These are phyloP conservation scores for Mirounga angustirostris DNA, from an alignment of 2,113 vertebrate species.

Conservation along the genomic window DNA sequence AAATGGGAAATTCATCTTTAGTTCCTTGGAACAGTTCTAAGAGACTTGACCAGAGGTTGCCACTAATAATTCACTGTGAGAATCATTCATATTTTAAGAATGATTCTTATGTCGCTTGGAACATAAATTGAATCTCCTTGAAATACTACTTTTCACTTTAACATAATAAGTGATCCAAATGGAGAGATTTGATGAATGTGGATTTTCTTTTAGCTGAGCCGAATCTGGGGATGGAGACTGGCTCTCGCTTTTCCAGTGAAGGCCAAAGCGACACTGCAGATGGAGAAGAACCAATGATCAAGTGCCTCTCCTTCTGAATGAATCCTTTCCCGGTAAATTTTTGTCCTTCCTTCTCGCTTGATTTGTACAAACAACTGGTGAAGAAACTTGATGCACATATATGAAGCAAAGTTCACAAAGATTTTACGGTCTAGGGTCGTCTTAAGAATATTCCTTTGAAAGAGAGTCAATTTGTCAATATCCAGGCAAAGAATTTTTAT, in stretches of 20 bases:
- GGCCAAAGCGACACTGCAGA: neutral
- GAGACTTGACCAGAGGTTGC: conserved; percentile 39
- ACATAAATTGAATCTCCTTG: conserved; percentile 58
- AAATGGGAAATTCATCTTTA: conserved; percentile 54
- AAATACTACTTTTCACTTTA: conserved; percentile 58
- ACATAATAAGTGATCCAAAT: conserved; percentile 40
- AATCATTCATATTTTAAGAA: conserved; percentile 58
- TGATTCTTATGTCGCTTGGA: conserved; percentile 18
- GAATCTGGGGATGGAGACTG: neutral
- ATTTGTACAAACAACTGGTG: neutral
- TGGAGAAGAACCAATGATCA: neutral
- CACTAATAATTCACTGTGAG: conserved; percentile 30
- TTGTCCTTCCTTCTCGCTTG: neutral
- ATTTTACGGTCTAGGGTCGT: neutral
- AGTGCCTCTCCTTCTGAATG: neutral
- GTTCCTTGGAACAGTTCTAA: neutral
- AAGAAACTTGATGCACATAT: neutral
- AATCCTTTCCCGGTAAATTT: neutral
- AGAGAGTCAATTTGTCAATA: neutral
- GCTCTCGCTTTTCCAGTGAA: neutral
- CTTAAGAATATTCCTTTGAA: neutral
- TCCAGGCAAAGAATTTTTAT: neutral
- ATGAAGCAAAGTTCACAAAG: neutral
- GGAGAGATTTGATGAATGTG: conserved; percentile 42
- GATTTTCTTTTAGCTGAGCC: conserved; percentile 16